Percentiles rank a stretch among this genome's conserved stretches.
Conservation (phyloP, 2,888 invertebrate species). For the Cephus runcator region DNA sequence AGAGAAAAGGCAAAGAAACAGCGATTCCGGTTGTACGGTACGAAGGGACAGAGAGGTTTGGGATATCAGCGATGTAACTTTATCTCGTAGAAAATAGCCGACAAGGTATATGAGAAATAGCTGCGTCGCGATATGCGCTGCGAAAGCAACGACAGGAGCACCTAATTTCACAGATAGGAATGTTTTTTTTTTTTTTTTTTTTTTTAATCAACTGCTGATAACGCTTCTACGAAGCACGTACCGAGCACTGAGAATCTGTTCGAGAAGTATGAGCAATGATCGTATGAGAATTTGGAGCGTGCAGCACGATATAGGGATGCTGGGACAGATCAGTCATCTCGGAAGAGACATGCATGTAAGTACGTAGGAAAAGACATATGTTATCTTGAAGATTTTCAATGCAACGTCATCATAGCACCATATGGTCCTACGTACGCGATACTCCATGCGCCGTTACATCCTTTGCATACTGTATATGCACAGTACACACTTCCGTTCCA, state of each 20-base stretch:
- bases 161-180: background rate
- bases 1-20: no score
- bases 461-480: no score
- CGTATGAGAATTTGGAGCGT: background rate
- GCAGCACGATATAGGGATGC: background rate
- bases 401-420: background rate
- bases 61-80: background rate
- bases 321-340: background rate
- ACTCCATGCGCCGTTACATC: background rate
- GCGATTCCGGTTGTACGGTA: background rate
- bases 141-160: background rate
- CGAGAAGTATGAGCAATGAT: background rate
- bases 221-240: background rate
- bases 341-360: background rate
- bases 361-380: background rate
- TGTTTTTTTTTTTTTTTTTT: background rate
- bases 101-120: background rate
- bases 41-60: background rate
- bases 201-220: background rate
- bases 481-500: background rate
- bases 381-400: background rate
- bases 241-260: background rate
- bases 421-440: background rate
- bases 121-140: background rate
- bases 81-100: background rate